phyloP scores from a whole-genome alignment of 2,113 vertebrate species.

The Tetrao urogallus region DNA sequence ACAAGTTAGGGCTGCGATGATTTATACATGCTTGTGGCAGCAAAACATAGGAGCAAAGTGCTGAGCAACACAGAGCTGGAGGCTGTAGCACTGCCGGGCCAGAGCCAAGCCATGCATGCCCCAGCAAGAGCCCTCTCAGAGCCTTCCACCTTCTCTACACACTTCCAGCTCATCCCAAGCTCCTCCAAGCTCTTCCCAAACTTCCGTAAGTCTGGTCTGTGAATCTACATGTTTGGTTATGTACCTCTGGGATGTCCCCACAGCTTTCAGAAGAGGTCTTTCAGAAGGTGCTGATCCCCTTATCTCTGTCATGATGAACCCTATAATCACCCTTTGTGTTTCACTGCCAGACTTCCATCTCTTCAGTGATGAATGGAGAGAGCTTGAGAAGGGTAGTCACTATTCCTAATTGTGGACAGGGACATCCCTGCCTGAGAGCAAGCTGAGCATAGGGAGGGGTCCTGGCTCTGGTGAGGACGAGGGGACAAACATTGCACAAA shows the following conservation, averaged over 20 bases:
- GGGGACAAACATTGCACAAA: background rate
- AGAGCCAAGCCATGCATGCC: background rate
- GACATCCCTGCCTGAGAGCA: accelerated
- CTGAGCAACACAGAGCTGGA: background rate
- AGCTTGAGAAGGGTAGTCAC: background rate
- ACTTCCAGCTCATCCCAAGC: background rate
- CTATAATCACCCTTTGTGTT: background rate
- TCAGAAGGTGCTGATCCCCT: background rate
- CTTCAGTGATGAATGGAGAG: background rate
- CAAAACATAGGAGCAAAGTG: background rate
- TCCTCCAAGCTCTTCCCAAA: background rate
- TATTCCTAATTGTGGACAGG: background rate
- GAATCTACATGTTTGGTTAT: background rate
- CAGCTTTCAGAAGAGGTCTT: background rate
- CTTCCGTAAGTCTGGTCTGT: background rate
- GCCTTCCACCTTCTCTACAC: background rate
- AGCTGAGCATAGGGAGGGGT: background rate
- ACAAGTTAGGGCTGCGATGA: constrained; percentile 34
- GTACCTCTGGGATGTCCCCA: background rate
- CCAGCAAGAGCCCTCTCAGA: background rate
- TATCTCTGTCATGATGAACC: no score
- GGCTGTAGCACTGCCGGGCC: background rate
- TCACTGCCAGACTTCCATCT: background rate
- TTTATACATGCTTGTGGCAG: constrained; percentile 9
- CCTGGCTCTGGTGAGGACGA: background rate